Evolutionary conservation across 1,140 invertebrate genomes (phyloP), one percentile per base, ranked within the genome.

Genomic region (Nilaparvata lugens): DNA sequence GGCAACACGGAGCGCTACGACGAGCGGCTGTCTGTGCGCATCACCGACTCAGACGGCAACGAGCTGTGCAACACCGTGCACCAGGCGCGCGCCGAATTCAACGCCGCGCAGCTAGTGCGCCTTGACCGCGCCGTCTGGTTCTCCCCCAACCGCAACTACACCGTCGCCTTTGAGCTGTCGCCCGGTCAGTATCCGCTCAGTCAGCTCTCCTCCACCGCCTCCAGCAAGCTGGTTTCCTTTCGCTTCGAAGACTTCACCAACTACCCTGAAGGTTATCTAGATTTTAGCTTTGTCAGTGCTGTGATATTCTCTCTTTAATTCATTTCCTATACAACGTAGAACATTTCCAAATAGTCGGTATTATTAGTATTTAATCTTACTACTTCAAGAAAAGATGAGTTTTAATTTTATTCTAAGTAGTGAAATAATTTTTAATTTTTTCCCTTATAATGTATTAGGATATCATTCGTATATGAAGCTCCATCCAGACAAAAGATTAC

Each of bases 71-170:
- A 43, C 19, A 62, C 58, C n/a, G 18, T 23, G 18, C 51, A 57
- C 52, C 48, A 62, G 16, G 40, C 18, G 16, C 43, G 48, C 18
- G 58, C 55, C 19, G 40, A 55, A 24, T 65, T 65, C 55, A 63
- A 63, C 51, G 45, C 55, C 1, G 31, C 43, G 14, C 64, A 65
- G 53, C 31, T 45, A 24, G 38, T 65, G n/a, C 16, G 25, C 3
- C 31, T 65, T 1, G 38, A 31, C 3, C 52, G 38, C 7, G 61
- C 64, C n/a, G 35, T 65, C 9, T 65, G 64, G 64, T 63, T 65
- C 55, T 25, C 54, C 31, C 56, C 58, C 1, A 56, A 53, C 18
- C 21, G 53, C 2, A 56, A 51, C 11, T 65, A 65, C 58, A 60
- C 54, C 11, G 58, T 63, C 9, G 31, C 48, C 16, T 62, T 62